Evolutionary conservation across 2,888 invertebrate species (phyloP), one percentile per base, ranked within the genome.

Genomic region (Odontocerum albicorne): DNA sequence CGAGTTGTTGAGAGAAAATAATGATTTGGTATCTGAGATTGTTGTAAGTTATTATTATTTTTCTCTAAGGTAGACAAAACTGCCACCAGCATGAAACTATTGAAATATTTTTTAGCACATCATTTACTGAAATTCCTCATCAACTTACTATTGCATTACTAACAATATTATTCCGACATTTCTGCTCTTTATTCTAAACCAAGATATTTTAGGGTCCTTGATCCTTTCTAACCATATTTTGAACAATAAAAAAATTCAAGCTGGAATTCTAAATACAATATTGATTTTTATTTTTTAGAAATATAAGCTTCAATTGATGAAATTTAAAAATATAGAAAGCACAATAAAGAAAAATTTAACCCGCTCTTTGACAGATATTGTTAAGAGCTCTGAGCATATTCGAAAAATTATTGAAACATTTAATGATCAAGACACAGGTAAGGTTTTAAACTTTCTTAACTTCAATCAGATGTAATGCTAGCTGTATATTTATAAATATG

Each of bases 1-100:
- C 1, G 70, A 69, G 8, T 64, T 77, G 8, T 72, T 74, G 68
- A 75, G 72, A 49, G 76, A 77, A 66, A 68, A 67, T 16, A 75
- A 73, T 60, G 74, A 75, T 36, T 62, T 77, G 32, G 67, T 73
- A 38, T 63, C 75, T n/a, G 72, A 74, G 66, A 62, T 74, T 4
- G 72, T 71, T 60, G 78, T 78, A 66, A 70, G 75, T 67, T 38
- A 4, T 21, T 20, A 16, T 31, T 35, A 35, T 8, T 45, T 13
- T 1, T 31, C n/a, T 35, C 35, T 35, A 6, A 32, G 8, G 12
- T 7, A 22, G 4, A 21, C 21, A 13, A 10, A 16, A 7, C n/a
- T 20, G 4, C 27, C n/a, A 21, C 12, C 20, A 10, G 6, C 17
- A n/a, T 20, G 12, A 20, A n/a, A 20, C 10, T 21, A 43, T 43